Conservation (phyloP, 1,140 invertebrate species). For the Octopus bimaculoides region DNA sequence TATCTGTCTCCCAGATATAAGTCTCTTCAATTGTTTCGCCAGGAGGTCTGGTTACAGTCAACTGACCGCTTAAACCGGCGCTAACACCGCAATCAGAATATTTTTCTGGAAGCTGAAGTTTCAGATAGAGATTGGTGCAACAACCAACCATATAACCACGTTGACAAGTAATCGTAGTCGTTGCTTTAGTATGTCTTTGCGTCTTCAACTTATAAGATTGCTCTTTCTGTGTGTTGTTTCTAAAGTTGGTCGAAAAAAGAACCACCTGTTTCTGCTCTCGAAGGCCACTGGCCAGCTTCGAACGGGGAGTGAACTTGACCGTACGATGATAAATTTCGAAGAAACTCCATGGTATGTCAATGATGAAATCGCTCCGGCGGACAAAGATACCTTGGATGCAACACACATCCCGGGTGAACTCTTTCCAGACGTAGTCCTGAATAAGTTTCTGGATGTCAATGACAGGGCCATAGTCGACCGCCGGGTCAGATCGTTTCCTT, state of each 20-base stretch:
- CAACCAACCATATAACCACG: conserved; percentile 34
- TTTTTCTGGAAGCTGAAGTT: conserved; percentile 34
- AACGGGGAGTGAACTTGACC: conserved; percentile 27
- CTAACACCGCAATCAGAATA: conserved; percentile 38
- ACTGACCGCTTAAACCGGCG: conserved; percentile 34
- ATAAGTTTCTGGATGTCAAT: conserved; percentile 36
- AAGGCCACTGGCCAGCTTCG: conserved; percentile 24
- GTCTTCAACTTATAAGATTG: conserved; percentile 41
- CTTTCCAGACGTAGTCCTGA: conserved; percentile 38
- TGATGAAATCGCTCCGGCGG: conserved; percentile 29
- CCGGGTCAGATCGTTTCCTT: conserved; percentile 20
- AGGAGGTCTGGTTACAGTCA: conserved; percentile 30
- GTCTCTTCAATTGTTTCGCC: conserved; percentile 38
- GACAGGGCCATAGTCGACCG: conserved; percentile 30
- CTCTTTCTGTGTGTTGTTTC: conserved; percentile 38
- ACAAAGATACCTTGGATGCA: conserved; percentile 34
- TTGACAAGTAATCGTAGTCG: conserved; percentile 35
- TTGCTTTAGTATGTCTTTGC: conserved; percentile 39
- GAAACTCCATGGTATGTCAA: conserved; percentile 42
- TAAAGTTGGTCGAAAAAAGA: conserved; percentile 34
- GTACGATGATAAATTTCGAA: conserved; percentile 41
- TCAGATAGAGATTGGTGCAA: conserved; percentile 31
- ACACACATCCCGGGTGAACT: conserved; percentile 32
- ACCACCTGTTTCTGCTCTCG: conserved; percentile 36
- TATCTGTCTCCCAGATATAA: conserved; percentile 40